phyloP scores from a whole-genome alignment of 2,888 invertebrate genomes.

The Elegia similella region DNA sequence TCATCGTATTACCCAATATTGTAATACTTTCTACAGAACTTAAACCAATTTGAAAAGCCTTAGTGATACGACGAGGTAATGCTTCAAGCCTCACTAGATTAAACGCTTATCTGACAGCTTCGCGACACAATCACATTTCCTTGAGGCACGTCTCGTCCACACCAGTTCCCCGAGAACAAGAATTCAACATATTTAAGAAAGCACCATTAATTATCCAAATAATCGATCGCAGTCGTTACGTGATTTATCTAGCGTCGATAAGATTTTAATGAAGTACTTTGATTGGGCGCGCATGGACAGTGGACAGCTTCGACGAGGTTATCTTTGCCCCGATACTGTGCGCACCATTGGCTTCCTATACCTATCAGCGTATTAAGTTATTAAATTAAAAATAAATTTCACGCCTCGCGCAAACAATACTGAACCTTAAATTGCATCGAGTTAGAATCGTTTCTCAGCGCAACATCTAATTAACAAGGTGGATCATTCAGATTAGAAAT shows the following conservation, averaged over 20 bases:
- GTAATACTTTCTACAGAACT: neutral
- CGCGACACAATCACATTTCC: conserved; percentile 43
- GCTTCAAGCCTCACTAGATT: conserved; percentile 1
- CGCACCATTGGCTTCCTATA: conserved; percentile 71
- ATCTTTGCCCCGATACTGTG: conserved; percentile 68
- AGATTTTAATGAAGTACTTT: conserved; percentile 82
- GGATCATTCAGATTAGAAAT: conserved; percentile 80
- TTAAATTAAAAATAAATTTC: conserved; percentile 75
- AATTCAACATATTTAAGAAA: conserved; percentile 73
- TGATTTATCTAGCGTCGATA: conserved; percentile 81
- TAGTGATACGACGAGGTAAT: neutral
- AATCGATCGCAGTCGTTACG: conserved; percentile 79
- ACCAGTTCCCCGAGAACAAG: conserved; percentile 56
- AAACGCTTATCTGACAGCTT: conserved; percentile 29
- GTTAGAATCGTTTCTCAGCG: conserved; percentile 42
- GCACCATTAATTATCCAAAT: conserved; percentile 78
- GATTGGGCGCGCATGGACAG: conserved; percentile 76
- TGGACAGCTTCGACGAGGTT: conserved; percentile 65
- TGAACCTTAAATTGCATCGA: conserved; percentile 38
- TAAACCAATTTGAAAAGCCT: neutral
- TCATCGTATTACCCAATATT: neutral
- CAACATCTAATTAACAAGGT: conserved; percentile 68
- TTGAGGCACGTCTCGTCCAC: conserved; percentile 44
- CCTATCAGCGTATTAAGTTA: conserved; percentile 76
- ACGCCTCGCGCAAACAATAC: conserved; percentile 34